phyloP scores from a whole-genome alignment of 2,888 invertebrate genomes.

The Lasioglossum morio region DNA sequence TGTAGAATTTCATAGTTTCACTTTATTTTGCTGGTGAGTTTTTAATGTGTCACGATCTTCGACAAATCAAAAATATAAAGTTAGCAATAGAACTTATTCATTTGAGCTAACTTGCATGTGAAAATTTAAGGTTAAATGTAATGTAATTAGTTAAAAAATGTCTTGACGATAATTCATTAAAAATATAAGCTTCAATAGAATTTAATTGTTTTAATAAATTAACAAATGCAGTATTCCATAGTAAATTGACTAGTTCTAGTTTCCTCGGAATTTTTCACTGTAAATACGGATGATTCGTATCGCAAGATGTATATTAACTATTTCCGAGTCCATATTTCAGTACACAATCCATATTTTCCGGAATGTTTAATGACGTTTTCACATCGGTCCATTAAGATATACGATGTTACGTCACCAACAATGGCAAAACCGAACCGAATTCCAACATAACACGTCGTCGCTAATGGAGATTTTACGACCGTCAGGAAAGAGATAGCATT shows the following conservation, averaged over 20 bases:
- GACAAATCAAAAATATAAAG: background rate
- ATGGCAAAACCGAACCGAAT: constrained; percentile 7
- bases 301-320: too few relatives aligned
- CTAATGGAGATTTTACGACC: constrained; percentile 17
- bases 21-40: background rate
- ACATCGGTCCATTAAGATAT: too few relatives aligned
- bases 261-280: too few relatives aligned
- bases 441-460: background rate
- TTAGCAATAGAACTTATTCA: background rate
- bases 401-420: background rate
- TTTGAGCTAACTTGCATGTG: too few relatives aligned
- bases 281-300: too few relatives aligned
- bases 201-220: too few relatives aligned
- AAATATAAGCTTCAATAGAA: background rate
- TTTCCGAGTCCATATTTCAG: background rate
- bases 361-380: background rate
- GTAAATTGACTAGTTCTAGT: too few relatives aligned
- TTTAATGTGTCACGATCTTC: background rate
- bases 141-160: background rate
- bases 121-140: too few relatives aligned
- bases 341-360: background rate
- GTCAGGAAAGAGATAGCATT: background rate
- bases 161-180: background rate
- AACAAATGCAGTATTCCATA: too few relatives aligned
- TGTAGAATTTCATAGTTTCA: background rate